phyloP scores from a whole-genome alignment of 2,888 invertebrate species.

The Poecilobothrus nobilitatus region DNA sequence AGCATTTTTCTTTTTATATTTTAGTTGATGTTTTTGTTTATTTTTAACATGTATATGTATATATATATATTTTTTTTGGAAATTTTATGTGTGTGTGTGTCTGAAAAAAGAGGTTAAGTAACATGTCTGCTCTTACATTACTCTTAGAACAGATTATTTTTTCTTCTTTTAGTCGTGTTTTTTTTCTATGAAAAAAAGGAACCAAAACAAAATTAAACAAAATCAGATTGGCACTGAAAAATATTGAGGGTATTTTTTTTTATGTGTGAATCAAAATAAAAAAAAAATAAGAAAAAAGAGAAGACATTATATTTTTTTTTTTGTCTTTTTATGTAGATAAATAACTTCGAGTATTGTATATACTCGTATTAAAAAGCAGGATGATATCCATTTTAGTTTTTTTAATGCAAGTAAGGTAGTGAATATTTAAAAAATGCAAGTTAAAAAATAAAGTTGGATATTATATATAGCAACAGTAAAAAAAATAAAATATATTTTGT shows the following conservation, averaged over 20 bases:
- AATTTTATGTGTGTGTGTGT: not conserved
- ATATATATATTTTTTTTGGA: not conserved
- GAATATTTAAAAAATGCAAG: too few relatives aligned
- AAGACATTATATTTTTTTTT: not conserved
- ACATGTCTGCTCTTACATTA: not conserved
- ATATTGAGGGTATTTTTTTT: not conserved
- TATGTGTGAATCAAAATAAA: too few relatives aligned
- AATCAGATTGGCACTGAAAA: conserved; percentile 3
- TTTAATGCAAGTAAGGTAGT: not conserved
- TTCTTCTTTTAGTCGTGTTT: too few relatives aligned
- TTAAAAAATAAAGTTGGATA: too few relatives aligned
- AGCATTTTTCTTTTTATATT: too few relatives aligned
- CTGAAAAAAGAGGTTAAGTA: not conserved
- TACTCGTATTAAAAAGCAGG: not conserved
- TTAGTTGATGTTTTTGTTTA: too few relatives aligned
- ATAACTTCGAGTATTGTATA: not conserved
- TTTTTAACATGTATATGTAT: not conserved
- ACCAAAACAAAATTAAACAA: not conserved
- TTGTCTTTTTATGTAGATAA: not conserved
- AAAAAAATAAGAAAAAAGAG: too few relatives aligned
- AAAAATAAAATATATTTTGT: too few relatives aligned
- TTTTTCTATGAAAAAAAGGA: not conserved
- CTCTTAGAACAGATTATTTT: not conserved
- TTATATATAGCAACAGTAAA: too few relatives aligned
- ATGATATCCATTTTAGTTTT: not conserved